Evolutionary conservation across 2,113 vertebrate genomes (phyloP), one percentile per base, ranked within the genome.

Genomic region (Cynocephalus volans): DNA sequence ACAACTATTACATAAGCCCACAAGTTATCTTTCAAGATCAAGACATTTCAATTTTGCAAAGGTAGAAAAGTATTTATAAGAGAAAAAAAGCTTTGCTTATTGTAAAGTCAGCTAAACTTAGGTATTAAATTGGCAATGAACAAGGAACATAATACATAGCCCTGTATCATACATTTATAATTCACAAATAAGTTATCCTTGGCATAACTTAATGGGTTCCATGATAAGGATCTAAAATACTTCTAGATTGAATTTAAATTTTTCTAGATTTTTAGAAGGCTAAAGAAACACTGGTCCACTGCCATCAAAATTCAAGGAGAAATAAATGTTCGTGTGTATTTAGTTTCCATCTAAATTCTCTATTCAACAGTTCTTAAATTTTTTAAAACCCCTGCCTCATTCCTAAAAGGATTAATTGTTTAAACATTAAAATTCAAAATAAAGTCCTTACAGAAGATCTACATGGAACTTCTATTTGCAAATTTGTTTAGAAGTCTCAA

Each of bases 401-500:
- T 89, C 96, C 64, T 88, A 73, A 94, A 92, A 95, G 18, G 18
- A 96, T 76, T 93, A 84, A 88, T 76, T 75, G 76, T 70, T 82
- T 56, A 41, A 41, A 54, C 8, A 19, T 70, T 92, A 96, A 94
- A 91, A 96, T 88, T 72, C 84, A 81, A 87, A 84, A 93, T 26
- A 96, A 87, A 90, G 69, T 41, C 73, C 93, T 96, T 88, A 93
- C 45, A 91, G 70, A 93, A 93, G 23, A 83, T 72, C 56, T 92
- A 95, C 93, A 62, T 73, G 41, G 9, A 94, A 76, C 67, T 70
- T 82, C 33, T 31, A 33, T 28, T 84, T 86, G 28, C 19, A 80
- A 81, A 86, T 93, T 60, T 92, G 14, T 93, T 96, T 93, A 31
- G 72, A 97, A 92, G 48, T 93, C 31, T 93, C 45, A 96, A 81